These are phyloP conservation scores for Agriotes lineatus DNA, from an alignment of 2,888 invertebrate species.

Conservation along the genomic window DNA sequence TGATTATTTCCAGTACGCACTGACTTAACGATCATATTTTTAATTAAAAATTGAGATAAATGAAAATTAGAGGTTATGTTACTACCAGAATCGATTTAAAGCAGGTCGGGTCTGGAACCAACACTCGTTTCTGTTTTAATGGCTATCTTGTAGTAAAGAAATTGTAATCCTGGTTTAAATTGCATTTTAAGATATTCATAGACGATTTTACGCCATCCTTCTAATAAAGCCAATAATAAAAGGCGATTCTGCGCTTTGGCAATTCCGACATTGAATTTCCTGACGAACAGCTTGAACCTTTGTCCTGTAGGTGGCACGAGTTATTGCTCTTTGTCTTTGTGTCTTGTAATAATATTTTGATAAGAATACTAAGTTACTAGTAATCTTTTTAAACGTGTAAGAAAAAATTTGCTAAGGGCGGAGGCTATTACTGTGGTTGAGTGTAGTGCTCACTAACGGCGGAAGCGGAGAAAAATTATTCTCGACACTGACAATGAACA, in stretches of 20 bases:
- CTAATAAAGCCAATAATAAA: conserved; percentile 28
- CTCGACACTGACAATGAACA: conserved; percentile 29
- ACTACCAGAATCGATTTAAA: too few relatives aligned
- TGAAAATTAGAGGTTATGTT: too few relatives aligned
- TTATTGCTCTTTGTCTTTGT: conserved; percentile 8
- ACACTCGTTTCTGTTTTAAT: not conserved
- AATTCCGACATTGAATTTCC: not conserved
- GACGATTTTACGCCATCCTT: conserved; percentile 16
- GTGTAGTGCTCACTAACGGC: not conserved
- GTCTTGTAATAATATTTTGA: conserved; percentile 6
- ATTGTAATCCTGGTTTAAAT: not conserved
- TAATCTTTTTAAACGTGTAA: not conserved
- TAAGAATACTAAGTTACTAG: not conserved
- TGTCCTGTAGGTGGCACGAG: conserved; percentile 19
- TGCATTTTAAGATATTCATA: not conserved
- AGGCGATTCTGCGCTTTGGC: conserved; percentile 19
- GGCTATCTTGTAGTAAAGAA: not conserved
- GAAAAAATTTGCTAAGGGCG: conserved; percentile 1
- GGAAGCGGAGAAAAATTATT: conserved; percentile 15
- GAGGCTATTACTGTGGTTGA: conserved; percentile 5
- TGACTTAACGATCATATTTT: too few relatives aligned
- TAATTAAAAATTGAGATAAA: too few relatives aligned
- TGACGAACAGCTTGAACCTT: not conserved
- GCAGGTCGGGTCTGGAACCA: too few relatives aligned
- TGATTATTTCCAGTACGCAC: too few relatives aligned